Base-by-base conservation (phyloP, 1,140 invertebrate genomes). In the Colletes gigas region DNA sequence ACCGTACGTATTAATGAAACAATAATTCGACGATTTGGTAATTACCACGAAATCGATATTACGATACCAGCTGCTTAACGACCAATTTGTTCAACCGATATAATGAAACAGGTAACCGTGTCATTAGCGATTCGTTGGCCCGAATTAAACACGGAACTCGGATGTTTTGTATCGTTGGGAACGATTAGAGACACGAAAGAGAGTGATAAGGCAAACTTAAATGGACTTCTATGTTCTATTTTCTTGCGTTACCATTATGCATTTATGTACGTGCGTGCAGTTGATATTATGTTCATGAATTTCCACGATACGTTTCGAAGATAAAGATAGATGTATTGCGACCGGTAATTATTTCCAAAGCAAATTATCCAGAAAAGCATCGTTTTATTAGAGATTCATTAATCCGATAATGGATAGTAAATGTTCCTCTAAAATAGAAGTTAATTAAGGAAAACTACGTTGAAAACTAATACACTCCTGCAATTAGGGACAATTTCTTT, bases 11-110 rank as follows among this genome's bases (percentile, higher is more conserved):
- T 21, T 47, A 77, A 50, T 39, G 4, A 39, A 60, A 39, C 66
- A 52, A 62, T 70, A 62, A 70, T 78, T 70, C 41, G 30, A n/a
- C 44, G n/a, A 50, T n/a, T 9, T 62, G 44, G 55, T 41, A 78
- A 78, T 78, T 70, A 50, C 19, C 17, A 14, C 4, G 66, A 59
- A 77, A 52, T 62, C 54, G 30, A 52, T 44, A 47, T 12, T 41
- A 19, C 60, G 21, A n/a, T 62, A 63, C 62, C 41, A n/a, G 17
- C 15, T 59, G 55, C 5, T n/a, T 21, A 17, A 10, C 14, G 30
- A 52, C 7, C 67, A 19, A 78, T 78, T 78, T 62, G n/a, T 70
- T 21, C 57, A 3, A 21, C 21, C 30, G 21, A 78, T 4, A 17
- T 60, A 70, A 70, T 17, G 57, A 52, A 41, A 9, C 66, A 19